A percentile compares a stretch with the other conserved stretches of the same genome.
Conservation (phyloP, 2,888 invertebrate genomes). For the Endomychus coccineus region DNA sequence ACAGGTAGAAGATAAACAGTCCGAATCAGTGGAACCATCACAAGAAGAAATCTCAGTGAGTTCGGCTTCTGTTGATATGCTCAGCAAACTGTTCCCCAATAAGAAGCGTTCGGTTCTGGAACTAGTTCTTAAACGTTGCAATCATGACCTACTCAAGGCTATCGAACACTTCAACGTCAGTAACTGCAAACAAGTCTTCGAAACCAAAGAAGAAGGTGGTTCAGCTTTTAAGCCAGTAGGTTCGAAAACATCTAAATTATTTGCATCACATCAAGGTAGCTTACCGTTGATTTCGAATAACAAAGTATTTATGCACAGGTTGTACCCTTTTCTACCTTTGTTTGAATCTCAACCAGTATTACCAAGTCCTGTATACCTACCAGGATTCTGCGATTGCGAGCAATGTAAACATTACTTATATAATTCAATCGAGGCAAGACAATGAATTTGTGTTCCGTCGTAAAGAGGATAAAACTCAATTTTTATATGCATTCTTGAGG, state of each 20-base stretch:
- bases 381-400: conserved; percentile 43
- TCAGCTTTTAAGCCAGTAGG: conserved; percentile 42
- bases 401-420: conserved; percentile 41
- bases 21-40: conserved; percentile 20
- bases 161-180: conserved; percentile 72
- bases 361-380: conserved; percentile 43
- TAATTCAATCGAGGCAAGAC: too few species aligned
- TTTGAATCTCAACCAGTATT: conserved; percentile 41
- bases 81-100: conserved; percentile 82
- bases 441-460: not conserved
- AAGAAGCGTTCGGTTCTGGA: conserved; percentile 83
- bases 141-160: conserved; percentile 82
- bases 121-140: conserved; percentile 84
- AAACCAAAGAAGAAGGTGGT: conserved; percentile 27
- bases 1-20: conserved; percentile 15
- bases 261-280: conserved; percentile 29
- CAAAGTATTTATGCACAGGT: conserved; percentile 42
- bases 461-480: not conserved
- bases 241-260: conserved; percentile 23
- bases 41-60: conserved; percentile 48
- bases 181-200: conserved; percentile 22
- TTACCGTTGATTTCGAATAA: conserved; percentile 38
- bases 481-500: not conserved
- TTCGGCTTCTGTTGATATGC: conserved; percentile 72
- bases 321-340: conserved; percentile 43